Percentiles rank a stretch among this genome's conserved stretches.
These are phyloP conservation scores for Hoplias malabaricus DNA, from an alignment of 2,113 vertebrate species.

Conservation along the genomic window DNA sequence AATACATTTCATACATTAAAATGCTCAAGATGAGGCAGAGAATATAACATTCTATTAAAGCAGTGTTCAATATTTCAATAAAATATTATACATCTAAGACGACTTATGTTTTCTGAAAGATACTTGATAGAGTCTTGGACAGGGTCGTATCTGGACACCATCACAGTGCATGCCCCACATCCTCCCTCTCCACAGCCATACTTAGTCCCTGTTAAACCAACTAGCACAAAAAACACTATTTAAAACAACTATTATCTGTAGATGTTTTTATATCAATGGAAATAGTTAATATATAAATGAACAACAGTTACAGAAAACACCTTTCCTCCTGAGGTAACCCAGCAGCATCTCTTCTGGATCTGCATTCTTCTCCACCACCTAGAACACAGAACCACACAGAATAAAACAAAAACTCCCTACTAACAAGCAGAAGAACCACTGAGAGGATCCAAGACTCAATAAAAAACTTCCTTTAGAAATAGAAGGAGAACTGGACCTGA, in stretches of 20 bases:
- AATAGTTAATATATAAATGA: not conserved
- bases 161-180: constrained; percentile 78
- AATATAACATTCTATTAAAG: too few species aligned
- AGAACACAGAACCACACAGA: too few species aligned
- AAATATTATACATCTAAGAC: too few species aligned
- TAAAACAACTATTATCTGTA: not conserved
- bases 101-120: constrained; percentile 65
- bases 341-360: constrained; percentile 70
- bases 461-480: too few species aligned
- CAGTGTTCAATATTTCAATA: too few species aligned
- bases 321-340: constrained; percentile 63
- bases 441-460: not conserved
- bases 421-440: not conserved
- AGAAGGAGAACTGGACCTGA: not conserved
- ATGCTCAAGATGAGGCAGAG: too few species aligned
- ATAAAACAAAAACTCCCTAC: not conserved
- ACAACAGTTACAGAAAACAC: constrained; percentile 58
- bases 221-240: not conserved
- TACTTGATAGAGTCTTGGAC: constrained; percentile 75
- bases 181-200: constrained; percentile 61
- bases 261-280: not conserved
- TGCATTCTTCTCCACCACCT: constrained; percentile 68
- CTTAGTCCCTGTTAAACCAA: constrained; percentile 78
- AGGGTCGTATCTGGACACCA: constrained; percentile 78
- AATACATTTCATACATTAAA: too few species aligned